phyloP scores from a whole-genome alignment of 1,140 invertebrate genomes.

The Drosophila pruinosa region DNA sequence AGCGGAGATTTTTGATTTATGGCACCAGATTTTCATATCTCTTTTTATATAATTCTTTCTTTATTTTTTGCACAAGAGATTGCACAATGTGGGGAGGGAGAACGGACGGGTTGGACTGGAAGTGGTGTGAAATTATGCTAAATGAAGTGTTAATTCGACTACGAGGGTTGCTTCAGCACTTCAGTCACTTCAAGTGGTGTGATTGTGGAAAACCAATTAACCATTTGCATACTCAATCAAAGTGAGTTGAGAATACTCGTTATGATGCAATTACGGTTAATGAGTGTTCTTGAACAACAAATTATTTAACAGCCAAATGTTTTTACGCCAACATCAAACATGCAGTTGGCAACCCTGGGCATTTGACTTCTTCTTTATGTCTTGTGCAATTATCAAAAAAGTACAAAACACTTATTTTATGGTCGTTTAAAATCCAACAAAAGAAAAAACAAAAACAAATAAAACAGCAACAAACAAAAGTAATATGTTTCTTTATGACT shows the following conservation, averaged over 20 bases:
- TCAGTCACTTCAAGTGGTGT: not conserved
- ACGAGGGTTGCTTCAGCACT: not conserved
- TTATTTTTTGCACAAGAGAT: slow-evolving; percentile 14
- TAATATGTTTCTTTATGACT: slow-evolving; percentile 22
- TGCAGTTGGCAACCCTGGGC: slow-evolving; percentile 25
- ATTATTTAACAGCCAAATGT: not conserved
- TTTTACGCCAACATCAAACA: not conserved
- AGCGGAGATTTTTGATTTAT: slow-evolving; percentile 74
- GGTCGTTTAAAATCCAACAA: slow-evolving; percentile 7
- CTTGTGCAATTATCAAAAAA: slow-evolving; percentile 41
- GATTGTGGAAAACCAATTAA: not conserved
- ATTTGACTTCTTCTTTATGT: slow-evolving; percentile 26
- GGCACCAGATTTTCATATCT: slow-evolving; percentile 33
- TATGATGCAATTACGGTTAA: slow-evolving; percentile 6
- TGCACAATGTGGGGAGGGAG: slow-evolving; percentile 28
- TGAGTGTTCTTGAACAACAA: slow-evolving; percentile 5
- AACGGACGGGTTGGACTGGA: slow-evolving; percentile 16
- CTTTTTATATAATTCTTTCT: not conserved
- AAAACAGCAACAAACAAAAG: too few relatives aligned
- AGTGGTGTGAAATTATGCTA: slow-evolving; percentile 64
- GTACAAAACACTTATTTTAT: slow-evolving; percentile 16
- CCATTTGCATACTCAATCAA: not conserved
- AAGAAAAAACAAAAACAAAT: not conserved
- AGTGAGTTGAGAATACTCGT: not conserved
- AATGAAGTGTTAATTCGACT: slow-evolving; percentile 69